These are phyloP conservation scores for Echinarachnius parma DNA, from an alignment of 53 echinoderm and acorn worm species.

Conservation along the genomic window DNA sequence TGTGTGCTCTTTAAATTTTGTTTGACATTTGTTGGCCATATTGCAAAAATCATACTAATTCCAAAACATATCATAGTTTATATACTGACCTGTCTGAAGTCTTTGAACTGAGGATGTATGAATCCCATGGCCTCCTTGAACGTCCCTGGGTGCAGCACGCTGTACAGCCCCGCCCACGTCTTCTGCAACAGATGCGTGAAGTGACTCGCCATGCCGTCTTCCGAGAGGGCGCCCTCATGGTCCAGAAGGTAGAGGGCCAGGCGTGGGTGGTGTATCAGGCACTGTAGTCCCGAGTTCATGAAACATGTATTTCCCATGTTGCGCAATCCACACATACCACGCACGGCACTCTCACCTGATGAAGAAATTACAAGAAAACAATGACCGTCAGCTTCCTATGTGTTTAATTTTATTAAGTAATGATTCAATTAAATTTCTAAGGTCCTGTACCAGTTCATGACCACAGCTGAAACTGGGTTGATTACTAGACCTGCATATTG, in stretches of 20 bases:
- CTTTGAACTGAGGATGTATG: slow-evolving; percentile 92
- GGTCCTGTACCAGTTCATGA: too few relatives aligned
- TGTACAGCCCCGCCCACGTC: slow-evolving; percentile 80
- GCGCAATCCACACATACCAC: slow-evolving; percentile 84
- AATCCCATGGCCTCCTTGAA: slow-evolving; percentile 84
- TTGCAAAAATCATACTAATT: too few relatives aligned
- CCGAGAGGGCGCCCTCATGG: slow-evolving; percentile 41
- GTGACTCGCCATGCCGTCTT: slow-evolving; percentile 65
- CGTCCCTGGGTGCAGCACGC: slow-evolving; percentile 67
- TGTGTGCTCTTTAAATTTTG: too few relatives aligned
- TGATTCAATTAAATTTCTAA: too few relatives aligned
- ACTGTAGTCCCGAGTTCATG: slow-evolving; percentile 99
- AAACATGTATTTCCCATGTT: slow-evolving; percentile 99
- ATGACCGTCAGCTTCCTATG: too few relatives aligned
- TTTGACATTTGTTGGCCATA: too few relatives aligned
- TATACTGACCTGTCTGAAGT: slow-evolving; percentile 94
- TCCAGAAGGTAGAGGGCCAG: slow-evolving; percentile 66
- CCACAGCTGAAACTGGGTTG: too few relatives aligned
- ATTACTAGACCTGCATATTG: too few relatives aligned
- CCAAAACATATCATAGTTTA: too few relatives aligned
- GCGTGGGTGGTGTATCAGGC: slow-evolving; percentile 79
- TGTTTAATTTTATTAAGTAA: too few relatives aligned
- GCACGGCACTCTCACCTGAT: slow-evolving; percentile 63
- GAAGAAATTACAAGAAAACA: neutral
- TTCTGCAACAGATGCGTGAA: slow-evolving; percentile 72